Evolutionary conservation across 2,888 invertebrate species (phyloP).

Genomic region (Oligia strigilis): DNA sequence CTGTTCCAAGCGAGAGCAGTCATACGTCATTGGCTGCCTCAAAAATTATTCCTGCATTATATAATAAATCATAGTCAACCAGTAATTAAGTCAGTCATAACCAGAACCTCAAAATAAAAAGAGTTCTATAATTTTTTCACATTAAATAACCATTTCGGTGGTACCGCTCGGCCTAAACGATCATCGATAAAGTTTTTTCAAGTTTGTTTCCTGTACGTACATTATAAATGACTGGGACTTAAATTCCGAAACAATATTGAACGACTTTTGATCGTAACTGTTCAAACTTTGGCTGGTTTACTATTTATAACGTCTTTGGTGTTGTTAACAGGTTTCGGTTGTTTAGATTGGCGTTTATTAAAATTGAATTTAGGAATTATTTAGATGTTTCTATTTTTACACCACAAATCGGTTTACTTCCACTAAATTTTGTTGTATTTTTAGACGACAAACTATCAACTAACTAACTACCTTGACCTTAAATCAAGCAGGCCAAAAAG

Average conservation of each 20-base stretch:
- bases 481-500: background rate
- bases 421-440: background rate
- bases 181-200: conserved; percentile 79
- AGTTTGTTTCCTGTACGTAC: conserved; percentile 69
- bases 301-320: conserved; percentile 39
- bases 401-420: background rate
- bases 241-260: conserved; percentile 70
- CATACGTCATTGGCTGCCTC: conserved; percentile 88
- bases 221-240: conserved; percentile 64
- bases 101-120: conserved; percentile 87
- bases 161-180: conserved; percentile 80
- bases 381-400: background rate
- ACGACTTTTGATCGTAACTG: conserved; percentile 49
- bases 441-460: background rate
- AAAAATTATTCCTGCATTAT: conserved; percentile 88
- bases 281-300: conserved; percentile 47
- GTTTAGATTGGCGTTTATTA: conserved; percentile 16
- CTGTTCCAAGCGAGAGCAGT: conserved; percentile 84
- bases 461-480: no score
- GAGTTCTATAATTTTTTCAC: conserved; percentile 88
- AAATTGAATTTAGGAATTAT: conserved; percentile 10
- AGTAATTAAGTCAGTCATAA: conserved; percentile 90
- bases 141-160: conserved; percentile 87
- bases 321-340: conserved; percentile 33
- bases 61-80: conserved; percentile 90